These are phyloP conservation scores for Eupithecia insigniata DNA, from an alignment of 2,888 invertebrate genomes.

Conservation along the genomic window DNA sequence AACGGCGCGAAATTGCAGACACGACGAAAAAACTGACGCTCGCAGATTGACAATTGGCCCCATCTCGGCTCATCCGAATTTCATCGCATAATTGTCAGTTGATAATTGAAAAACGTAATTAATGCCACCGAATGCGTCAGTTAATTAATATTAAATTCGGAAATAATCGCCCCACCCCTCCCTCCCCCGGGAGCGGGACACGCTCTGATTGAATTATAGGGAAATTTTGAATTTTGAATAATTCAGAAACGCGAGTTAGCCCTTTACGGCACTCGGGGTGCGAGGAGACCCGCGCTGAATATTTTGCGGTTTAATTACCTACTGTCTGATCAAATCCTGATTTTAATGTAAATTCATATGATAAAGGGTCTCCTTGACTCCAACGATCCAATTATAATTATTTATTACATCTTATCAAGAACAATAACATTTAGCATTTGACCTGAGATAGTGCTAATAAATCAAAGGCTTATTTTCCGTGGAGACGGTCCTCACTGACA, in stretches of 20 bases:
- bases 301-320: constrained; percentile 52
- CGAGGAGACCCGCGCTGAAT: constrained; percentile 46
- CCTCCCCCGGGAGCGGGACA: constrained; percentile 66
- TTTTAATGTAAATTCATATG: constrained; percentile 30
- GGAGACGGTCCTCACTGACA: constrained; percentile 24
- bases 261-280: constrained; percentile 67
- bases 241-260: constrained; percentile 75
- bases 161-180: constrained; percentile 75
- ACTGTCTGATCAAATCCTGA: constrained; percentile 40
- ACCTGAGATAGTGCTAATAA: constrained; percentile 45
- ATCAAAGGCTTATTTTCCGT: constrained; percentile 25
- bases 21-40: constrained; percentile 46
- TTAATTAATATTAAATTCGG: constrained; percentile 85
- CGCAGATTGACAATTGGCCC: constrained; percentile 71
- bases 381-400: constrained; percentile 21
- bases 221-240: constrained; percentile 83
- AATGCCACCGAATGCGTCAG: constrained; percentile 73
- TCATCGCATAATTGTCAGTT: constrained; percentile 80
- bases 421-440: constrained; percentile 55
- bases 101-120: constrained; percentile 84
- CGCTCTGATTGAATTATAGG: constrained; percentile 81
- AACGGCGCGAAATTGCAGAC: constrained; percentile 40
- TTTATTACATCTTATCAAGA: constrained; percentile 33
- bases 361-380: constrained; percentile 18
- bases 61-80: constrained; percentile 73